Conservation (phyloP, 2,113 vertebrate genomes). For the Rhinolophus sinicus region DNA sequence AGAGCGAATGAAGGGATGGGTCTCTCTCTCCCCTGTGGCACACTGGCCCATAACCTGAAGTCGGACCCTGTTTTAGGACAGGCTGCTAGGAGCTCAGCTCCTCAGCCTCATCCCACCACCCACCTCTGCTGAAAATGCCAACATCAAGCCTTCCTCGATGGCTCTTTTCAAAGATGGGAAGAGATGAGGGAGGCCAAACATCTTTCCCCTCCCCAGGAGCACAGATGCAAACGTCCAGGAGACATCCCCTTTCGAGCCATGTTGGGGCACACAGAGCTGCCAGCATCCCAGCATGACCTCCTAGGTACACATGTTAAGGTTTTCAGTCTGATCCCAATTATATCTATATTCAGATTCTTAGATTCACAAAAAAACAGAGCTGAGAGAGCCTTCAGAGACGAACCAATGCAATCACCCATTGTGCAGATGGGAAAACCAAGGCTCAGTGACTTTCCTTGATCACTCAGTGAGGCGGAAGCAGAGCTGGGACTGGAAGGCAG, state of each 20-base stretch:
- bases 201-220: neutral
- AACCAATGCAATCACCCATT: neutral
- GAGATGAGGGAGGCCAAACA: neutral
- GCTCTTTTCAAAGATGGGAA: neutral
- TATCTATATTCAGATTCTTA: neutral
- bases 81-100: neutral
- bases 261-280: rapidly evolving
- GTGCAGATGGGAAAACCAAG: neutral
- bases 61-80: neutral
- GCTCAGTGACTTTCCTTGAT: neutral
- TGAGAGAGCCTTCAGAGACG: neutral
- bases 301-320: neutral
- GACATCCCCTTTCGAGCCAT: neutral
- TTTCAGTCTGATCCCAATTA: neutral
- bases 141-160: neutral
- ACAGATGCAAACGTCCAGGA: neutral
- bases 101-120: neutral
- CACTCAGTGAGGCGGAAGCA: neutral
- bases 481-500: neutral
- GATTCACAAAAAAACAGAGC: neutral
- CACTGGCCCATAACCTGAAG: neutral
- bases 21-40: neutral
- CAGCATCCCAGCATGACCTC: neutral
- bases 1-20: neutral
- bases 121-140: neutral